Conservation (phyloP, 2,888 invertebrate species). For the Rugalucina vietnamica region DNA sequence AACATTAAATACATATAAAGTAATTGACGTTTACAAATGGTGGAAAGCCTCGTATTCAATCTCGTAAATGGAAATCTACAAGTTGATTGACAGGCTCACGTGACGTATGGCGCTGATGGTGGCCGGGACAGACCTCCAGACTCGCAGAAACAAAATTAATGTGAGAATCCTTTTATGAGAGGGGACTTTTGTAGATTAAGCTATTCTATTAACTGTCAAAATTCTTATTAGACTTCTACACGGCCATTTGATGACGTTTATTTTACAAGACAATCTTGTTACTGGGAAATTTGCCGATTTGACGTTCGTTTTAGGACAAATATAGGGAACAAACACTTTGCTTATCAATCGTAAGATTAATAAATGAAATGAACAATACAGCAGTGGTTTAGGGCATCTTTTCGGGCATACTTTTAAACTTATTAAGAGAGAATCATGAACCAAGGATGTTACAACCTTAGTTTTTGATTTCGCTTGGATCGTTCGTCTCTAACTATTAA, state of each 20-base stretch:
- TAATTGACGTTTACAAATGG: conserved; percentile 69
- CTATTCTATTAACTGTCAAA: conserved; percentile 62
- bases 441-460: no score
- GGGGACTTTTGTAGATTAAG: conserved; percentile 50
- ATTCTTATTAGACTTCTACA: conserved; percentile 7
- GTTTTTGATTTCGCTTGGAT: no score
- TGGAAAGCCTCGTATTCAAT: conserved; percentile 56
- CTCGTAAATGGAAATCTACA: conserved; percentile 64
- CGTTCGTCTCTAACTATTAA: no score
- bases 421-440: no score
- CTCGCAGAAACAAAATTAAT: conserved; percentile 62
- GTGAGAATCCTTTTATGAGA: conserved; percentile 63
- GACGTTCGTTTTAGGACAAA: not conserved
- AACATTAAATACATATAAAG: conserved; percentile 70
- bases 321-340: not conserved
- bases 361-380: no score
- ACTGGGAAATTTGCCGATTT: conserved; percentile 36
- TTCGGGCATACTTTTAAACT: no score
- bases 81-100: conserved; percentile 63
- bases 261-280: conserved; percentile 58
- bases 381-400: no score
- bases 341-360: not conserved
- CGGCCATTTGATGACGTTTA: conserved; percentile 60
- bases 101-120: conserved; percentile 63
- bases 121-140: conserved; percentile 62